Evolutionary conservation across 37 sponge, comb jelly and placozoan genomes (phyloP).

Genomic region (Geodia barretti): DNA sequence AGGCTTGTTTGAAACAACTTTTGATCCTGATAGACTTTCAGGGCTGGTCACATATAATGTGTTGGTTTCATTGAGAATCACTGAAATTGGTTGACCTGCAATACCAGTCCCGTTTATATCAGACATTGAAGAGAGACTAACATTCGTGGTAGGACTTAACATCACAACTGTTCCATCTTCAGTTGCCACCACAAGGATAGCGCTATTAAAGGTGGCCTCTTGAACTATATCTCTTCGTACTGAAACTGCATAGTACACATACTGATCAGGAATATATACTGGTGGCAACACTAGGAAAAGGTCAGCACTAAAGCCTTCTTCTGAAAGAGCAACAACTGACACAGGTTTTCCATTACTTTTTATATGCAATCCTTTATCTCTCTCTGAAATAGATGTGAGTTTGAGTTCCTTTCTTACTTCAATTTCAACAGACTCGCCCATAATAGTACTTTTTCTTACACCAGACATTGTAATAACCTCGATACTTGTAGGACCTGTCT

Average conservation of each 20-base stretch:
- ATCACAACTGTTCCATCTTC: slow-evolving; percentile 8
- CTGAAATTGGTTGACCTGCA: neutral
- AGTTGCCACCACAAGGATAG: slow-evolving; percentile 27
- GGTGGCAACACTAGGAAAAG: slow-evolving; percentile 33
- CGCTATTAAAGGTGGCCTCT: slow-evolving; percentile 11
- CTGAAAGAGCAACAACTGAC: slow-evolving; percentile 31
- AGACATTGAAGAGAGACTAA: neutral
- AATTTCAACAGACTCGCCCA: neutral
- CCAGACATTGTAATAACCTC: too few relatives aligned
- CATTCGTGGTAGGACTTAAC: slow-evolving; percentile 38
- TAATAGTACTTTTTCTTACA: neutral
- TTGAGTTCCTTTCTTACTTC: neutral
- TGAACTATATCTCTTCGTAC: neutral
- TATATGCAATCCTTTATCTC: slow-evolving; percentile 13
- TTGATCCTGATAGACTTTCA: slow-evolving; percentile 37
- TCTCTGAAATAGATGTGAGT: neutral
- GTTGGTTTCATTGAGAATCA: slow-evolving; percentile 8
- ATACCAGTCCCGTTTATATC: slow-evolving; percentile 8
- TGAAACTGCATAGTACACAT: slow-evolving; percentile 68
- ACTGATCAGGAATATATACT: slow-evolving; percentile 25
- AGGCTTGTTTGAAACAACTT: slow-evolving; percentile 41
- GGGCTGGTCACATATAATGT: slow-evolving; percentile 35
- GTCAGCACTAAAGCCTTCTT: slow-evolving; percentile 33
- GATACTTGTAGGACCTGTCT: neutral
- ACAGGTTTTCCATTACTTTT: neutral